Evolutionary conservation across 2,888 invertebrate species (phyloP), one percentile per base, ranked within the genome.

Genomic region (Blastobasis adustella): DNA sequence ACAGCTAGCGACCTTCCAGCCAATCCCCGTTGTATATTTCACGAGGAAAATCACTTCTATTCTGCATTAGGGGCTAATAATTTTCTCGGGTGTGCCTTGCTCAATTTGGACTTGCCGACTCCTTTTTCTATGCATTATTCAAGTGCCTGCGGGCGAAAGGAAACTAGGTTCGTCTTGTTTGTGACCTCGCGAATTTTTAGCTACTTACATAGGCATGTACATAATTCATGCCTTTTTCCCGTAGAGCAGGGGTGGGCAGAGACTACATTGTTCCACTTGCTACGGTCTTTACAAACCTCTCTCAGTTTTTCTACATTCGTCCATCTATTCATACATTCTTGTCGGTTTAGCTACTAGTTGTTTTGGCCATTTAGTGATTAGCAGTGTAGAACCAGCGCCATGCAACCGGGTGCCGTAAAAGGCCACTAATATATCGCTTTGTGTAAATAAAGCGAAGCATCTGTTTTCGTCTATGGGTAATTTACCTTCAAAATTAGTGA

Each of bases 41-140:
- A 37, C 49, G 46, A 44, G 43, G 57, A 62, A 62, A 60, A 61
- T 59, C 57, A 61, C 54, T 60, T 50, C 47, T 49, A 47, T 48
- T 39, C 52, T 10, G 55, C 53, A 57, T 59, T 61, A 51, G 46
- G 54, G 45, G 62, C 63, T 53, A 63, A 65, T 66, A 65, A 58
- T 67, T 67, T 66, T 65, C 67, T 64, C 63, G 58, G 54, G 59
- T 61, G 63, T 63, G 60, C 65, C 67, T 69, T 74, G 69, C 67
- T 67, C 69, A 77, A 76, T 80, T 76, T 72, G 66, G 60, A 62
- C 62, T 66, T 3, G 63, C 65, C 67, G n/a, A n/a, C 66, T 69
- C 66, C 66, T 61, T 68, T 62, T 58, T 70, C 74, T 74, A 78
- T 79, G 75, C 69, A 79, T 78, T 76, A 82, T 81, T 78, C 78